phyloP scores from a whole-genome alignment of 2,888 invertebrate genomes.

The Papilio gigon region DNA sequence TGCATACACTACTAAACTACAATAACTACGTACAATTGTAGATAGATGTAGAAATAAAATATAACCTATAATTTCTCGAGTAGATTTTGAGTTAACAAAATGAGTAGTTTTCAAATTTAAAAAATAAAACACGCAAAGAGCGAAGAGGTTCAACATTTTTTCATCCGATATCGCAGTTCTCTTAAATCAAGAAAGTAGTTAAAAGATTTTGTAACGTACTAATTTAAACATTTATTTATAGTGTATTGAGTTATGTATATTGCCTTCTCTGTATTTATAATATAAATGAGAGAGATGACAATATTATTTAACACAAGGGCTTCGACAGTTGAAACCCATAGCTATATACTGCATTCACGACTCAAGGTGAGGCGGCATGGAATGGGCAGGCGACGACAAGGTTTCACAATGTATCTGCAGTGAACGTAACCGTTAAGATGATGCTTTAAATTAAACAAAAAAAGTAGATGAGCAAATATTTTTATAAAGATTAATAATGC shows the following conservation, averaged over 20 bases:
- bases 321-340: neutral
- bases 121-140: neutral
- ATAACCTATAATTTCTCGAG: neutral
- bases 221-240: neutral
- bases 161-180: neutral
- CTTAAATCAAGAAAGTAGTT: neutral
- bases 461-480: neutral
- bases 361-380: slow-evolving; percentile 26
- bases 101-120: no score
- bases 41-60: neutral
- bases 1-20: neutral
- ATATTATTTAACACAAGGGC: neutral
- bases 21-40: neutral
- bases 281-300: neutral
- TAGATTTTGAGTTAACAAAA: neutral
- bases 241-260: neutral
- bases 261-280: neutral
- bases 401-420: slow-evolving; percentile 1
- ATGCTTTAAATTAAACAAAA: neutral
- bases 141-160: neutral
- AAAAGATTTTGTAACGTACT: neutral
- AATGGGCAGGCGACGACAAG: neutral
- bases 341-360: neutral
- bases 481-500: neutral
- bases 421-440: neutral